Evolutionary conservation across 2,113 vertebrate genomes (phyloP).

Genomic region (Ploceus nigricollis): DNA sequence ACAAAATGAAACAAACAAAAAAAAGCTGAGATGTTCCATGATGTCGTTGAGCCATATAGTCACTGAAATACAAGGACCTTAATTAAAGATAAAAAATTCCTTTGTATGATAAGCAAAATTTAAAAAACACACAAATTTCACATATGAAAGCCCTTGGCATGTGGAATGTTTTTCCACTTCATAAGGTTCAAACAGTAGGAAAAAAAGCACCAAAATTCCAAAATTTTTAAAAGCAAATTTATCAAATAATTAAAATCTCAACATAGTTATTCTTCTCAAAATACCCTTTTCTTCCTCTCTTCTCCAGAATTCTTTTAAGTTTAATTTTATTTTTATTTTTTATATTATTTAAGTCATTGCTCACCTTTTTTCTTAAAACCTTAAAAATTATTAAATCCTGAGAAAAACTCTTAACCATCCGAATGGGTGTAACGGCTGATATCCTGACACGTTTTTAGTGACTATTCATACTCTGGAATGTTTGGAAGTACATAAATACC

Average conservation of each 20-base stretch:
- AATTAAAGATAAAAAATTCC: background rate
- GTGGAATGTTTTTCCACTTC: background rate
- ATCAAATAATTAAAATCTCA: background rate
- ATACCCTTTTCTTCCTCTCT: background rate
- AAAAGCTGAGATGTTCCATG: background rate
- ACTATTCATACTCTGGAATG: background rate
- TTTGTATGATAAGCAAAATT: background rate
- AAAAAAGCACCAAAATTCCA: accelerated
- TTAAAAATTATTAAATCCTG: background rate
- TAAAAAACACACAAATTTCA: background rate
- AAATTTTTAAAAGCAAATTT: background rate
- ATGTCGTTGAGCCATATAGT: background rate
- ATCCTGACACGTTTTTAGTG: background rate
- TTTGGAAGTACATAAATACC: background rate
- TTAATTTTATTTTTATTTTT: background rate
- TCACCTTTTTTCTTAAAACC: background rate
- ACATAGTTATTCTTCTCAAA: background rate
- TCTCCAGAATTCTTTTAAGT: background rate
- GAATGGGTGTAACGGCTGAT: background rate
- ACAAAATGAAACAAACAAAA: background rate
- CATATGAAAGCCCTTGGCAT: background rate
- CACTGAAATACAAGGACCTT: background rate
- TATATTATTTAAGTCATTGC: background rate
- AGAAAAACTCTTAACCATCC: background rate
- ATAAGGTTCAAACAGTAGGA: accelerated